Conservation (phyloP, 2,113 vertebrate species). For the Ageneiosus marmoratus region DNA sequence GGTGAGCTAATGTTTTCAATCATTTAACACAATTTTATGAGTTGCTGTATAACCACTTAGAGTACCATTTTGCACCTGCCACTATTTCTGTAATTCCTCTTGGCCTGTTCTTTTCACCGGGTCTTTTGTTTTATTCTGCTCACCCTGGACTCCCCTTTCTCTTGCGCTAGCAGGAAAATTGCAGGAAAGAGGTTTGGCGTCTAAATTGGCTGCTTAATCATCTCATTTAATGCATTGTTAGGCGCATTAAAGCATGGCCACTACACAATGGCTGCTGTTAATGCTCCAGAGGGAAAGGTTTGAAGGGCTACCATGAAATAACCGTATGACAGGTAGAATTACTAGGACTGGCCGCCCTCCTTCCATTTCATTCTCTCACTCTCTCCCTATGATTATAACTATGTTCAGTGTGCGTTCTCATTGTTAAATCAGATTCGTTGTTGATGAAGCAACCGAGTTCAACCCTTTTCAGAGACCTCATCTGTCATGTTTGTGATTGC, state of each 20-base stretch:
- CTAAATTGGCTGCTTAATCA: slow-evolving; percentile 64
- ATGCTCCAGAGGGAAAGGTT: slow-evolving; percentile 63
- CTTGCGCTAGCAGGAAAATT: slow-evolving; percentile 15
- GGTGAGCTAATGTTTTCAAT: not conserved
- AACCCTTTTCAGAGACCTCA: slow-evolving; percentile 31
- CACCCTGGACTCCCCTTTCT: slow-evolving; percentile 5
- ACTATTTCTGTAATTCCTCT: not conserved
- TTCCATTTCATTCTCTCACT: slow-evolving; percentile 47
- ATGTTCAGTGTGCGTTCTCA: slow-evolving; percentile 28
- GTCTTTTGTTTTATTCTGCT: slow-evolving; percentile 28
- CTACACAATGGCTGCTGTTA: slow-evolving; percentile 61
- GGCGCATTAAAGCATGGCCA: slow-evolving; percentile 62
- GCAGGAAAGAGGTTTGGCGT: slow-evolving; percentile 44
- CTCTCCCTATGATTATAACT: slow-evolving; percentile 41
- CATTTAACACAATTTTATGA: slow-evolving; percentile 24
- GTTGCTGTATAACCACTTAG: slow-evolving; percentile 34
- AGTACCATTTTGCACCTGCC: slow-evolving; percentile 17
- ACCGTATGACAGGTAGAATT: slow-evolving; percentile 64
- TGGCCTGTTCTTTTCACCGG: not conserved
- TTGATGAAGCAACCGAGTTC: slow-evolving; percentile 39
- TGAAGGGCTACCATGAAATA: slow-evolving; percentile 63
- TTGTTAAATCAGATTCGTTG: slow-evolving; percentile 35
- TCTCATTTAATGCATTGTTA: slow-evolving; percentile 71
- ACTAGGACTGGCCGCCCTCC: slow-evolving; percentile 58
- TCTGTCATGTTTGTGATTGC: slow-evolving; percentile 45